Evolutionary conservation across 2,797 vertebrate species (phyloP).

Genomic region (Girardinus metallicus): DNA sequence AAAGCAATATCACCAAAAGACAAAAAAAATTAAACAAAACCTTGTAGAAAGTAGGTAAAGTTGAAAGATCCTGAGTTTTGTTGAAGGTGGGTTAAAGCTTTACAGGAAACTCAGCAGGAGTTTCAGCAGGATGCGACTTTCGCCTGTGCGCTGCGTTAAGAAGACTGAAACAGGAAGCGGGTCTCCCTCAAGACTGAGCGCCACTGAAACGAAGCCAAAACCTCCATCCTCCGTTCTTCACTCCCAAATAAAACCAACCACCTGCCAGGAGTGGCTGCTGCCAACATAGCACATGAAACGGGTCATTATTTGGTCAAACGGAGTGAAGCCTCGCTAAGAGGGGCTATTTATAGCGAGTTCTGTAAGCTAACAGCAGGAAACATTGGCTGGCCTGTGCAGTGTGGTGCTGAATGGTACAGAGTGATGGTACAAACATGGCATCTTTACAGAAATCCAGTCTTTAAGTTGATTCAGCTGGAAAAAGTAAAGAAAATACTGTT

Average conservation of each 20-base stretch:
- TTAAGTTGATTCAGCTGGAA: neutral
- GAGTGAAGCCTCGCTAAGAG: constrained; percentile 37
- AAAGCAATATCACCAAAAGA: neutral
- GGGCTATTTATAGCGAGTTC: constrained; percentile 57
- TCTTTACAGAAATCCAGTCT: neutral
- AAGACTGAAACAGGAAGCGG: neutral
- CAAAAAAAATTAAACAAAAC: neutral
- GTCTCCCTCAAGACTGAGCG: neutral
- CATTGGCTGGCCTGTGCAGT: constrained; percentile 2
- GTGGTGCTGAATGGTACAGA: constrained; percentile 5
- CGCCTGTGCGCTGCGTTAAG: constrained; percentile 27
- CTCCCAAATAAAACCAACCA: constrained; percentile 33
- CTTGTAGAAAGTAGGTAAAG: neutral
- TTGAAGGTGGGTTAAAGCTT: constrained; percentile 16
- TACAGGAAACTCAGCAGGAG: constrained; percentile 13
- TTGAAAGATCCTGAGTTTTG: neutral
- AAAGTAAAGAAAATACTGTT: neutral
- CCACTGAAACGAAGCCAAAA: constrained; percentile 37
- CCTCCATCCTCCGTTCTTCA: constrained; percentile 42
- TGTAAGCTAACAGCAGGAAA: constrained; percentile 37
- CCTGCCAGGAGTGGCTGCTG: constrained; percentile 19
- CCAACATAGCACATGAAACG: constrained; percentile 49
- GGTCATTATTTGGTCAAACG: constrained; percentile 59
- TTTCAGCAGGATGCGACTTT: constrained; percentile 18
- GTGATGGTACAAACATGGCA: neutral